These are phyloP conservation scores for Elysia crispata DNA, from an alignment of 2,888 invertebrate genomes.

Conservation along the genomic window DNA sequence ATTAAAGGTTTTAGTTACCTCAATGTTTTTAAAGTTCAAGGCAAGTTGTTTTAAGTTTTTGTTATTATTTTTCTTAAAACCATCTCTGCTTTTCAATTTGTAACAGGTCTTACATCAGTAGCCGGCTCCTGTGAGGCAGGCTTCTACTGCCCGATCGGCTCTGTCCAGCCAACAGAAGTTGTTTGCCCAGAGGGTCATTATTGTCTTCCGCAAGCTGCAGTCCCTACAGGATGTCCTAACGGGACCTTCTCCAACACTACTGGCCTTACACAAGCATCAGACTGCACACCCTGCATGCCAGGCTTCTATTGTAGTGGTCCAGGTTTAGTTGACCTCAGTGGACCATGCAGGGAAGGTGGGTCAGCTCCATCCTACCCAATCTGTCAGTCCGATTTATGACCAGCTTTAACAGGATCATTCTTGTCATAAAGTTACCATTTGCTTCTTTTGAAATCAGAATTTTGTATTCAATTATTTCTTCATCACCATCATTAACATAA, in stretches of 20 bases:
- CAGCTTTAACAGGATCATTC: no score
- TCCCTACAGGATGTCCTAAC: constrained; percentile 70
- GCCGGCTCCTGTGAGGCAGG: constrained; percentile 68
- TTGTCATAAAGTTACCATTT: no score
- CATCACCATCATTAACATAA: no score
- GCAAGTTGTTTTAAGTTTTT: no score
- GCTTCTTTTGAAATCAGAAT: no score
- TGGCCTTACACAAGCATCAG: constrained; percentile 57
- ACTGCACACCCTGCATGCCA: constrained; percentile 68
- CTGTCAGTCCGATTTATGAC: no score
- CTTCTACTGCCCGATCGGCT: constrained; percentile 72
- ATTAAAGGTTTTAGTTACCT: no score
- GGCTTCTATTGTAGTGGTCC: constrained; percentile 73
- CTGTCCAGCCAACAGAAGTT: constrained; percentile 61
- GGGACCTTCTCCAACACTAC: constrained; percentile 73
- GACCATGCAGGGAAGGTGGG: constrained; percentile 71
- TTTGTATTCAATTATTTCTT: no score
- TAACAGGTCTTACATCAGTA: constrained; percentile 67
- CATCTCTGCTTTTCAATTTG: no score
- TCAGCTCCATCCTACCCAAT: no score
- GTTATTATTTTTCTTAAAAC: no score
- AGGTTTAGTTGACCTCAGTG: constrained; percentile 67
- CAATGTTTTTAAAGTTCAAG: no score
- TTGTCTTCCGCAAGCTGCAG: constrained; percentile 67
- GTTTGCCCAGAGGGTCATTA: constrained; percentile 72